A percentile compares a stretch with the other conserved stretches of the same genome.
phyloP scores from a whole-genome alignment of 2,888 invertebrate species.

The Brenthis daphne region DNA sequence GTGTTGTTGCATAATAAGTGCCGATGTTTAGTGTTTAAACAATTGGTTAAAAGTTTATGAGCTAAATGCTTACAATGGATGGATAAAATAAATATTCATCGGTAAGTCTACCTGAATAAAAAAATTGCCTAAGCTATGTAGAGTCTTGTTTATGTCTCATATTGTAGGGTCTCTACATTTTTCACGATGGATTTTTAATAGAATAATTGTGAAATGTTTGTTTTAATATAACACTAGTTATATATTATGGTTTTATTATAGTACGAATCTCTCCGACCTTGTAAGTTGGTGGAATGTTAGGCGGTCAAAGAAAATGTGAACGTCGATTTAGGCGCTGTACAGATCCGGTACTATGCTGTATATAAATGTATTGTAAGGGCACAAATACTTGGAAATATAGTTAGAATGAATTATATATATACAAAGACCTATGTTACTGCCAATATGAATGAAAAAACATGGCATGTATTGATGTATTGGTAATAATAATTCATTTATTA shows the following conservation, averaged over 20 bases:
- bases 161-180: slow-evolving; percentile 12
- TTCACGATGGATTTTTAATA: slow-evolving; percentile 39
- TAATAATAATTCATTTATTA: background rate
- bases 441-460: background rate
- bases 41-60: slow-evolving; percentile 53
- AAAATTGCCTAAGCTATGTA: background rate
- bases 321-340: slow-evolving; percentile 43
- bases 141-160: background rate
- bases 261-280: slow-evolving; percentile 48
- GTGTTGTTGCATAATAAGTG: slow-evolving; percentile 55
- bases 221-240: slow-evolving; percentile 27
- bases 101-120: slow-evolving; percentile 54
- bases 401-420: background rate
- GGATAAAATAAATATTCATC: slow-evolving; percentile 59
- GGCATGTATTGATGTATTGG: background rate
- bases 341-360: slow-evolving; percentile 41
- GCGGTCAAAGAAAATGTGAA: slow-evolving; percentile 47
- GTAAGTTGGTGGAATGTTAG: slow-evolving; percentile 45
- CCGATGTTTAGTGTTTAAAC: slow-evolving; percentile 68
- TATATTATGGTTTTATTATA: slow-evolving; percentile 35
- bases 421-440: background rate
- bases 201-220: slow-evolving; percentile 55
- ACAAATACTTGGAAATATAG: slow-evolving; percentile 16
- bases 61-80: slow-evolving; percentile 52
- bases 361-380: slow-evolving; percentile 25